Percentiles rank a stretch among this genome's conserved stretches.
Conservation (phyloP, 1,140 invertebrate genomes). For the Apocrypta bakeri region DNA sequence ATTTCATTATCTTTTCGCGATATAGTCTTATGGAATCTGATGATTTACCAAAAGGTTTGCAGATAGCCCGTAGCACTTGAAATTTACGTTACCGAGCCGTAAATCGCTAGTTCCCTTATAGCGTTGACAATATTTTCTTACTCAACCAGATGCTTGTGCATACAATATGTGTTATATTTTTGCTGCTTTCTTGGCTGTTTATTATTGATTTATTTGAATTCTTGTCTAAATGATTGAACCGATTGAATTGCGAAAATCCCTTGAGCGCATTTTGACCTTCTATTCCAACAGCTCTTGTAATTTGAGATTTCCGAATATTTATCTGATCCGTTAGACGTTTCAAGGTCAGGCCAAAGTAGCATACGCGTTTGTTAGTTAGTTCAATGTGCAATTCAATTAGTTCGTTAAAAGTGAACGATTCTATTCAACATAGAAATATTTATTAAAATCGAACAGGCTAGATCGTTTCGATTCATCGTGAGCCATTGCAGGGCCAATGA, state of each 20-base stretch:
- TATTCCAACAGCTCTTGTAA: not conserved
- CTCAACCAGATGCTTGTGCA: constrained; percentile 64
- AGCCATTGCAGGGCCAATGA: not conserved
- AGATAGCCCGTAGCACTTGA: constrained; percentile 63
- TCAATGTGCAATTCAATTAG: not conserved
- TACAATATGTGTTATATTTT: no score
- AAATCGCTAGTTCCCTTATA: not conserved
- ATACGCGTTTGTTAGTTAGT: no score
- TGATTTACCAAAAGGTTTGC: not conserved
- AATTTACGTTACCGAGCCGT: constrained; percentile 54
- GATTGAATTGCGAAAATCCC: not conserved
- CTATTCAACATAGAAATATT: not conserved
- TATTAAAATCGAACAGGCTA: not conserved
- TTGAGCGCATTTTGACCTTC: not conserved
- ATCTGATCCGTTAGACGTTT: no score
- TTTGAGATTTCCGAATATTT: not conserved
- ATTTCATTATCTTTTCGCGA: no score
- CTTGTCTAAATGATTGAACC: no score
- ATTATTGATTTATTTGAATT: not conserved
- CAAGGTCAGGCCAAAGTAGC: no score
- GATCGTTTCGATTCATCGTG: not conserved
- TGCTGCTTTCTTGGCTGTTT: constrained; percentile 69
- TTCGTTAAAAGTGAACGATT: not conserved
- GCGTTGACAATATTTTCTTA: constrained; percentile 21
- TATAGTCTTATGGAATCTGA: not conserved